Evolutionary conservation across 2,113 vertebrate species (phyloP).

Genomic region (Sinosuthora webbiana): DNA sequence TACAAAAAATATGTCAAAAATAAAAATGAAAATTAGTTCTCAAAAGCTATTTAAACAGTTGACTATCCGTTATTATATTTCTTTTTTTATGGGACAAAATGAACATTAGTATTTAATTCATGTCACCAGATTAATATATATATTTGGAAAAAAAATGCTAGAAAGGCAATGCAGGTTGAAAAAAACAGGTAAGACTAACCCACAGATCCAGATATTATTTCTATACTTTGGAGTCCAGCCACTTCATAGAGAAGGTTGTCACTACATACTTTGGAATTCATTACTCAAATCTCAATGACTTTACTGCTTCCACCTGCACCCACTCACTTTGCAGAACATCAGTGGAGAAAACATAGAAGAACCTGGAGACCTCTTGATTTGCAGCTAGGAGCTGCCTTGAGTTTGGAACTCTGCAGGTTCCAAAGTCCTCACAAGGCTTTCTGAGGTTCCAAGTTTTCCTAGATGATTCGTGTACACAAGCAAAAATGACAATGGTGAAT

Average conservation of each 20-base stretch:
- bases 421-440: not conserved
- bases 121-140: not conserved
- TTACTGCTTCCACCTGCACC: not conserved
- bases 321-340: not conserved
- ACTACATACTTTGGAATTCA: not conserved
- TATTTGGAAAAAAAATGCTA: not conserved
- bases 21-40: not conserved
- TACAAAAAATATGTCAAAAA: not conserved
- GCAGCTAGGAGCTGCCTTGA: not conserved
- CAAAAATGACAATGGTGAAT: not conserved
- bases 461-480: not conserved
- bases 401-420: not conserved
- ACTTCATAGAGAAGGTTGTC: not conserved
- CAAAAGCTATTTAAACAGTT: not conserved
- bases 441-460: not conserved
- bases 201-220: not conserved
- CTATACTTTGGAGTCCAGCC: not conserved
- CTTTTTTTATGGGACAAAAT: not conserved
- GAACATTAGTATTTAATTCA: not conserved
- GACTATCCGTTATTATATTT: not conserved
- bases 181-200: not conserved
- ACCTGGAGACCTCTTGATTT: not conserved
- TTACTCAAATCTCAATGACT: not conserved
- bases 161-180: not conserved
- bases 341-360: not conserved